phyloP scores from a whole-genome alignment of 2,888 invertebrate species.

The Cantharis flavilabris region DNA sequence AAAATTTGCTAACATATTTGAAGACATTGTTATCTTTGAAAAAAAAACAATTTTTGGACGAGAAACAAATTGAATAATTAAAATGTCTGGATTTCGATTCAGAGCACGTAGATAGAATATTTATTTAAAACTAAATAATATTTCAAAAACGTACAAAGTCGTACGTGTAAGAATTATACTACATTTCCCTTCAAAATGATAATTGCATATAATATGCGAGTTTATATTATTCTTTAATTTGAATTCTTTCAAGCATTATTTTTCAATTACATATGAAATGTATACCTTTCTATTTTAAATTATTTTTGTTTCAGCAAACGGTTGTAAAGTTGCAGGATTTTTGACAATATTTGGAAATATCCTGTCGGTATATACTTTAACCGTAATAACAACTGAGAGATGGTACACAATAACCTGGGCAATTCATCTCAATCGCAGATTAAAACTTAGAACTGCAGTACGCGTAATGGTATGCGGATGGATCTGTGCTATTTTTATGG shows the following conservation, averaged over 20 bases:
- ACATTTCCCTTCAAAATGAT: not conserved
- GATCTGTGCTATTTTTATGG: constrained; percentile 62
- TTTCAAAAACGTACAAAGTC: not conserved
- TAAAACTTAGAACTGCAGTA: constrained; percentile 62
- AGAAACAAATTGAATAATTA: not conserved
- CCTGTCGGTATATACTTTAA: constrained; percentile 68
- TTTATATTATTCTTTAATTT: not conserved
- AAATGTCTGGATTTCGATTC: not conserved
- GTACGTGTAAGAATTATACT: not conserved
- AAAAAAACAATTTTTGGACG: not conserved
- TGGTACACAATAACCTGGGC: constrained; percentile 65
- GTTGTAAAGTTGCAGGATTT: constrained; percentile 68
- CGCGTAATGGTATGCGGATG: constrained; percentile 65
- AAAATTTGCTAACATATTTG: not conserved
- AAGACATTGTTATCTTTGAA: not conserved
- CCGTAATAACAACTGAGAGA: constrained; percentile 67
- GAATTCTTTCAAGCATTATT: not conserved
- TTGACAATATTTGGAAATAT: constrained; percentile 68
- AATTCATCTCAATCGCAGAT: constrained; percentile 64
- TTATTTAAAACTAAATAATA: not conserved
- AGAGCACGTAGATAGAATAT: not conserved
- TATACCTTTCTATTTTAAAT: not conserved
- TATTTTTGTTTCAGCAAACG: constrained; percentile 54
- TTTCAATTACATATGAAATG: no score
- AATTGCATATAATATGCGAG: not conserved